phyloP scores from a whole-genome alignment of 2,797 vertebrate species.

The Pteronotus mesoamericanus region DNA sequence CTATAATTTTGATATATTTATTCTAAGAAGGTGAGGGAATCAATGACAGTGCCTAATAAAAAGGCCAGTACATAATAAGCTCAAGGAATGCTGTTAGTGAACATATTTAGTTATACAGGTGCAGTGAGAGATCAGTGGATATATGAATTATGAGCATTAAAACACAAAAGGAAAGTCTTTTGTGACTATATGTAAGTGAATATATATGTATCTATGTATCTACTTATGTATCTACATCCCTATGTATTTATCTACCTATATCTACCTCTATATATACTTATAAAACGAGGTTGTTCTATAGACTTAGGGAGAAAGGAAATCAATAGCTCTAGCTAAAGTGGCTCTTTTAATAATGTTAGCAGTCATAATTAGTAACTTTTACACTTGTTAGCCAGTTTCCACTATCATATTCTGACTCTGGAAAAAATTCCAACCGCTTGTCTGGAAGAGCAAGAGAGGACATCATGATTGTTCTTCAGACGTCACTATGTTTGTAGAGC shows the following conservation, averaged over 20 bases:
- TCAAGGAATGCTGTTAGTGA: background rate
- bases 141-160: background rate
- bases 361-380: background rate
- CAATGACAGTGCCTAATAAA: background rate
- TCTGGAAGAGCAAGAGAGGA: background rate
- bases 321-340: background rate
- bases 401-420: background rate
- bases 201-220: background rate
- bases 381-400: background rate
- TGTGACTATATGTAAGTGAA: background rate
- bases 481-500: background rate
- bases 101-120: background rate
- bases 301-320: background rate
- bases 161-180: background rate
- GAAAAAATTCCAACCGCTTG: background rate
- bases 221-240: background rate
- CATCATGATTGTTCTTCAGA: background rate
- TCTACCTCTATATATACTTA: background rate
- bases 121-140: background rate
- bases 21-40: background rate
- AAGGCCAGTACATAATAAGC: background rate
- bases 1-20: background rate
- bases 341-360: background rate
- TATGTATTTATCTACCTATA: background rate
- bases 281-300: background rate